Percentiles rank a stretch among this genome's conserved stretches.
phyloP scores from a whole-genome alignment of 2,113 vertebrate species.

The Nerophis lumbriciformis region DNA sequence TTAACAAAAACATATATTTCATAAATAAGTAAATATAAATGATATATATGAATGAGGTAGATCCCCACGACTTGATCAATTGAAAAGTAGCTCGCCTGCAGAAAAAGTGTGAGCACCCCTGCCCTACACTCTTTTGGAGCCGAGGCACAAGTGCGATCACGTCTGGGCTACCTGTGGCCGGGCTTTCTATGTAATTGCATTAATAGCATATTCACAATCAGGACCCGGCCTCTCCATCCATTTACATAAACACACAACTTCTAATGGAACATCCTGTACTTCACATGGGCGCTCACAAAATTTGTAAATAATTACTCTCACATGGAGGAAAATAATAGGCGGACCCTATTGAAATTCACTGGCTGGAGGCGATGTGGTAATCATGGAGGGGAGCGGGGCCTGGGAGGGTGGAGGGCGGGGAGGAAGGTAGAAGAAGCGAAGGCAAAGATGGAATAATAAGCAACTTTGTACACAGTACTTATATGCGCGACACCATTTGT shows the following conservation, averaged over 20 bases:
- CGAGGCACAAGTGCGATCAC: too few species aligned
- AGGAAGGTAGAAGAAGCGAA: constrained; percentile 15
- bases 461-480: constrained; percentile 64
- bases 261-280: constrained; percentile 71
- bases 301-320: constrained; percentile 78
- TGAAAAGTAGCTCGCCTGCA: too few species aligned
- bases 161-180: constrained; percentile 62
- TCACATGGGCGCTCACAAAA: constrained; percentile 66
- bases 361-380: constrained; percentile 69
- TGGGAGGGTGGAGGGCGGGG: constrained; percentile 48
- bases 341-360: constrained; percentile 69
- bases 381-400: constrained; percentile 58
- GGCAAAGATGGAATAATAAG: constrained; percentile 66
- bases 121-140: too few species aligned
- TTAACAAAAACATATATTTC: too few species aligned
- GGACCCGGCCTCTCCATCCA: constrained; percentile 42
- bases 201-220: constrained; percentile 67
- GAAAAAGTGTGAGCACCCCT: too few species aligned
- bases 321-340: constrained; percentile 69
- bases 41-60: too few species aligned
- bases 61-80: too few species aligned
- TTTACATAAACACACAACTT: constrained; percentile 53
- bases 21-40: too few species aligned
- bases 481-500: constrained; percentile 57
- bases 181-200: constrained; percentile 64